Evolutionary conservation across 2,113 vertebrate genomes (phyloP).

Genomic region (Vulpes lagopus): DNA sequence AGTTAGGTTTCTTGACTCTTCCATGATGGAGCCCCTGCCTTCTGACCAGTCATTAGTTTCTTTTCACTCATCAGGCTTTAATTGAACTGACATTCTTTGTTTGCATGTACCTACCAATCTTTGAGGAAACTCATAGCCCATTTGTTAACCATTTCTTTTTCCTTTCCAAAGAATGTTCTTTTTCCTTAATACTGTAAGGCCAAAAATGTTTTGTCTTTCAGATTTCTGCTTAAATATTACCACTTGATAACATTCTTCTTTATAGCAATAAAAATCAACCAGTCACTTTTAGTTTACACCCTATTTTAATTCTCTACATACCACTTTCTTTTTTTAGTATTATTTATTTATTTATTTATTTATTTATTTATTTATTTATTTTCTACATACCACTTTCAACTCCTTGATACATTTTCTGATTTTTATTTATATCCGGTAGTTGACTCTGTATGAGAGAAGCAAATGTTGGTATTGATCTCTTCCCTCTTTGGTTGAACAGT

Average conservation of each 20-base stretch:
- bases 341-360: not conserved
- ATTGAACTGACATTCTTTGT: not conserved
- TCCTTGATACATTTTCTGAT: not conserved
- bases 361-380: not conserved
- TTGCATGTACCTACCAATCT: not conserved
- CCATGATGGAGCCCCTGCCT: rapidly evolving
- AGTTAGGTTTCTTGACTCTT: not conserved
- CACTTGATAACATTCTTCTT: not conserved
- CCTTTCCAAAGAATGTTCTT: not conserved
- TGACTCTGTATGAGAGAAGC: not conserved
- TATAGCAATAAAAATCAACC: not conserved
- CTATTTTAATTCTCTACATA: not conserved
- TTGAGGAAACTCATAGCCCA: not conserved
- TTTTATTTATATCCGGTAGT: not conserved
- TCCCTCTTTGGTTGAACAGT: not conserved
- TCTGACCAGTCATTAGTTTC: not conserved
- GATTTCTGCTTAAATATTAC: not conserved
- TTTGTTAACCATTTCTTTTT: not conserved
- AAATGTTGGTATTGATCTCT: not conserved
- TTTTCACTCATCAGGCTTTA: not conserved
- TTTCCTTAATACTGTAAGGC: not conserved
- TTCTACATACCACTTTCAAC: not conserved
- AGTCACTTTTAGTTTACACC: not conserved
- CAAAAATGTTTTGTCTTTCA: not conserved
- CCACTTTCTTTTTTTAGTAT: not conserved